phyloP scores from a whole-genome alignment of 2,113 vertebrate species.

The Pedionomus torquatus region DNA sequence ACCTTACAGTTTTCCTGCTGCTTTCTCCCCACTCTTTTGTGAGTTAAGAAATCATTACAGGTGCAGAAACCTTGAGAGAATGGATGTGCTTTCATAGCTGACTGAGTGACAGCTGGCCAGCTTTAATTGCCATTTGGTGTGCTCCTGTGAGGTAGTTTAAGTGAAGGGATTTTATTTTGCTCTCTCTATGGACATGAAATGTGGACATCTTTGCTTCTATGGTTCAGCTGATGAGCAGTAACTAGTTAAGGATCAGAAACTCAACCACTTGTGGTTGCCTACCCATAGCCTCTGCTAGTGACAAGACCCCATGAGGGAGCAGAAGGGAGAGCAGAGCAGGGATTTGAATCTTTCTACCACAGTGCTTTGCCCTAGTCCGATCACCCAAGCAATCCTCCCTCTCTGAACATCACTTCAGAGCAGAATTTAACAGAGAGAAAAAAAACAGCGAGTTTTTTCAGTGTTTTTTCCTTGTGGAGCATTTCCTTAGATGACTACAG shows the following conservation, averaged over 20 bases:
- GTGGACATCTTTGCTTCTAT: background rate
- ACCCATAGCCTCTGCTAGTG: background rate
- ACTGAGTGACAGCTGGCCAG: constrained; percentile 43
- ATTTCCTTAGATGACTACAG: constrained; percentile 51
- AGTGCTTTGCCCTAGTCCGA: background rate
- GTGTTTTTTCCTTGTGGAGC: constrained; percentile 20
- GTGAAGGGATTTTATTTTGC: background rate
- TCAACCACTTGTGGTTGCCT: background rate
- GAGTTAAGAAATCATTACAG: constrained; percentile 6
- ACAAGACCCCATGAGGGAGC: background rate
- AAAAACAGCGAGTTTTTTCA: background rate
- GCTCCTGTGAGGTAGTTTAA: background rate
- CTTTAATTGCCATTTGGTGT: constrained; percentile 26
- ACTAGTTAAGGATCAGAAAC: constrained; percentile 25
- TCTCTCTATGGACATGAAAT: background rate
- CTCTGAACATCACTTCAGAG: constrained; percentile 19
- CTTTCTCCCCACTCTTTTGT: background rate
- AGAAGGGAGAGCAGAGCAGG: background rate
- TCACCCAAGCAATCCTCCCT: background rate
- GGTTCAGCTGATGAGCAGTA: constrained; percentile 9
- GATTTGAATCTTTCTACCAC: background rate
- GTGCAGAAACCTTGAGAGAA: constrained; percentile 9
- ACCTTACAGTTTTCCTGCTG: background rate
- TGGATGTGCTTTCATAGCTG: background rate
- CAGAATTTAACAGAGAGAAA: background rate